phyloP scores from a whole-genome alignment of 2,113 vertebrate genomes.

The Gila orcuttii region DNA sequence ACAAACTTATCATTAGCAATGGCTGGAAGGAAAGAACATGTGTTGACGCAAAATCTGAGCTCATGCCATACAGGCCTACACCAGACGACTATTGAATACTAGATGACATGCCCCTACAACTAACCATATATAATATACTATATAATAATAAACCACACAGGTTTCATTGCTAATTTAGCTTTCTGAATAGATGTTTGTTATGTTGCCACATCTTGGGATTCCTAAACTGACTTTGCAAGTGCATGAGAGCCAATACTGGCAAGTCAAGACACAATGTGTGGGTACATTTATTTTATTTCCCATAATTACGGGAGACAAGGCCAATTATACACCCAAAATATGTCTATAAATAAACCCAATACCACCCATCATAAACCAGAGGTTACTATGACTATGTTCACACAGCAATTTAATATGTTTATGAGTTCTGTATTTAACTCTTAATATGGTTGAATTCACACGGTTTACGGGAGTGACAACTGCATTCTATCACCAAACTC shows the following conservation, averaged over 20 bases:
- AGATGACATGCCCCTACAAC: neutral
- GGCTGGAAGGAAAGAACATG: neutral
- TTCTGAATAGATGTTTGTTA: neutral
- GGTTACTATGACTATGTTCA: no score
- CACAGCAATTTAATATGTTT: no score
- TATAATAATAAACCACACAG: neutral
- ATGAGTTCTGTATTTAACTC: no score
- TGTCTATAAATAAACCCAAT: constrained; percentile 10
- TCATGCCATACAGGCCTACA: neutral
- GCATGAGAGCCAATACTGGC: neutral
- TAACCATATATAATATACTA: neutral
- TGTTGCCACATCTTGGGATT: neutral
- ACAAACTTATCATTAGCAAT: neutral
- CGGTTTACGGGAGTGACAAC: no score
- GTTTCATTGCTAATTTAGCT: neutral
- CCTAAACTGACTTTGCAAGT: neutral
- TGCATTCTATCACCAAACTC: no score
- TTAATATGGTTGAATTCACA: no score
- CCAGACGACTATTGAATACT: neutral
- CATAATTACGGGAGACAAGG: neutral
- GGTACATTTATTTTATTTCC: neutral
- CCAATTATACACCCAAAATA: neutral
- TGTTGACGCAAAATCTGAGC: neutral
- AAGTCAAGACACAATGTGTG: constrained; percentile 18
- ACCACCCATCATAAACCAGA: neutral